These are phyloP conservation scores for Australoheros facetus DNA, from an alignment of 2,797 vertebrate species.

Conservation along the genomic window DNA sequence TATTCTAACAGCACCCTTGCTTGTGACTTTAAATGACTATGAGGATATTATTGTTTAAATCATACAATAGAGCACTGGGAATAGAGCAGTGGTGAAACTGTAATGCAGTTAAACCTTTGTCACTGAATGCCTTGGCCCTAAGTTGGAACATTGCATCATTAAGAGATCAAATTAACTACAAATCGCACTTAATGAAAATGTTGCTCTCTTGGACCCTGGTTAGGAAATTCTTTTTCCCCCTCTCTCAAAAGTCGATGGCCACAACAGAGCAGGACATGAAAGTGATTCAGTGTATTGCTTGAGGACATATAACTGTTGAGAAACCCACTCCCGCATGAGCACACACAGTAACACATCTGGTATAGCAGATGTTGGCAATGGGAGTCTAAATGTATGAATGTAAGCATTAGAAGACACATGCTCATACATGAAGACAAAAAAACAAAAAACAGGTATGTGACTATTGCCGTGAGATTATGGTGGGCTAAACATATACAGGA, in stretches of 20 bases:
- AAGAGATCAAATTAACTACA: constrained; percentile 6
- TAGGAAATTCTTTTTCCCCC: background rate
- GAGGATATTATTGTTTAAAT: constrained; percentile 25
- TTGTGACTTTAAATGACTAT: constrained; percentile 11
- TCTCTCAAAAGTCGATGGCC: background rate
- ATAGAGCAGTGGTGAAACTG: constrained; percentile 23
- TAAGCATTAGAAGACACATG: background rate
- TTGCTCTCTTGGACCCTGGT: background rate
- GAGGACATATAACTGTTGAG: background rate
- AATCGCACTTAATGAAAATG: background rate
- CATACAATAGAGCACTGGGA: constrained; percentile 22
- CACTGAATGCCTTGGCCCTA: constrained; percentile 12
- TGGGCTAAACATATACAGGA: background rate
- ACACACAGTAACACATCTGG: constrained; percentile 1
- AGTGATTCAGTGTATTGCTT: background rate
- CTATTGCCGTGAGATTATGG: background rate
- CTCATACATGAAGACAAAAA: background rate
- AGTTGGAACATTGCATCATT: constrained; percentile 2
- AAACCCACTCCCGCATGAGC: background rate
- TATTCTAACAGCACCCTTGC: background rate
- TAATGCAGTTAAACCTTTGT: constrained; percentile 2
- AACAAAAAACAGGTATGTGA: background rate
- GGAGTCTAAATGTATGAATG: background rate
- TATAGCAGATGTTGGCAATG: background rate
- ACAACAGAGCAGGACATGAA: background rate